These are phyloP conservation scores for Collichthys lucidus DNA, from an alignment of 2,113 vertebrate genomes.

Conservation along the genomic window DNA sequence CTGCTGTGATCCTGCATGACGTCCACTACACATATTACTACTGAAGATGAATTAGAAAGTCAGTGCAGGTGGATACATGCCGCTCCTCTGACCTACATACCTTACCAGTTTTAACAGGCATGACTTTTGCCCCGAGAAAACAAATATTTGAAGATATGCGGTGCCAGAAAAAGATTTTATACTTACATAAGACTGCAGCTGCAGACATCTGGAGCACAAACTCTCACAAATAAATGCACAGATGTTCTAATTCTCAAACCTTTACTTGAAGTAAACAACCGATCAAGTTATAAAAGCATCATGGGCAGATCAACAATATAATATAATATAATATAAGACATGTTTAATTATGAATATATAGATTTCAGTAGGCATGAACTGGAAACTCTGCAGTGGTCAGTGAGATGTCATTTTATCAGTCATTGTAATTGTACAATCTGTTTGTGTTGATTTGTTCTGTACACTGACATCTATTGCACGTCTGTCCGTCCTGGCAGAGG, in stretches of 20 bases:
- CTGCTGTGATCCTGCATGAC: too few relatives aligned
- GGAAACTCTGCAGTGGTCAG: background rate
- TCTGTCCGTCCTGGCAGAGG: too few relatives aligned
- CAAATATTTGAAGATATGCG: background rate
- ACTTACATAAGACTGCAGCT: background rate
- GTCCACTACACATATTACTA: too few relatives aligned
- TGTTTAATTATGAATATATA: background rate
- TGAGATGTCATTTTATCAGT: too few relatives aligned
- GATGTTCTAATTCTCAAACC: background rate
- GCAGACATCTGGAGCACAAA: background rate
- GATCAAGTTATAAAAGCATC: background rate
- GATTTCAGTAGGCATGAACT: background rate
- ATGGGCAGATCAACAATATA: background rate
- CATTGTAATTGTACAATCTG: too few relatives aligned
- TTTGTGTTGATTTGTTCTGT: too few relatives aligned
- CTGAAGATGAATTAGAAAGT: background rate
- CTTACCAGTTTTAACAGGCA: constrained; percentile 56
- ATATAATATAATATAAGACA: background rate
- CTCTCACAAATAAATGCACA: background rate
- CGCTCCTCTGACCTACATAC: constrained; percentile 37
- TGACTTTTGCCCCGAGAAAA: constrained; percentile 50
- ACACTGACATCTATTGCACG: too few relatives aligned
- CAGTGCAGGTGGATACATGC: constrained; percentile 30
- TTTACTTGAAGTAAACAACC: background rate
- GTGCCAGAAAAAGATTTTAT: constrained; percentile 1